A percentile compares a stretch with the other conserved stretches of the same genome.
phyloP scores from a whole-genome alignment of 2,888 invertebrate genomes.

The Tortricodes alternella region DNA sequence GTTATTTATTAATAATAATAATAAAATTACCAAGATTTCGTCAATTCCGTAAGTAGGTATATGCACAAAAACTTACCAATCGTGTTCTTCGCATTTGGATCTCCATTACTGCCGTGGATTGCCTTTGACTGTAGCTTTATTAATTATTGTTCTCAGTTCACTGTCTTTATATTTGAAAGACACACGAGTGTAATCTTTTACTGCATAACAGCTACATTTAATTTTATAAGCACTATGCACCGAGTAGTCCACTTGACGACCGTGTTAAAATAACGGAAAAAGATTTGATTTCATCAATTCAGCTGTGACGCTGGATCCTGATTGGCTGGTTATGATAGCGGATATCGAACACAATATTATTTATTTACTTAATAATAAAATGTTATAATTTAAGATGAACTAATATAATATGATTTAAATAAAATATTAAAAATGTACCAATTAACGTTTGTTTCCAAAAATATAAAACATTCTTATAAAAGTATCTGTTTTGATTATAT shows the following conservation, averaged over 20 bases:
- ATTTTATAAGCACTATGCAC: neutral
- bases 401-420: neutral
- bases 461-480: too few species aligned
- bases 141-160: neutral
- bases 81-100: conserved; percentile 58
- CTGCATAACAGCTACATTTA: conserved; percentile 1
- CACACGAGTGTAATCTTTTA: conserved; percentile 3
- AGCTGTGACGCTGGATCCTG: conserved; percentile 22
- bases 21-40: neutral
- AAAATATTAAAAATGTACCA: neutral
- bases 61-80: conserved; percentile 48
- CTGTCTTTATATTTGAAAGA: neutral
- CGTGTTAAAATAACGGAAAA: conserved; percentile 28
- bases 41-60: neutral
- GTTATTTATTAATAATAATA: conserved; percentile 3
- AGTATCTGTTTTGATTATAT: too few species aligned
- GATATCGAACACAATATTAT: neutral
- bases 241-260: conserved; percentile 17
- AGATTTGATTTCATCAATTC: conserved; percentile 25
- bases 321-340: conserved; percentile 8
- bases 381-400: neutral
- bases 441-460: too few species aligned
- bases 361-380: too few species aligned
- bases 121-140: neutral
- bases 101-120: conserved; percentile 24